Conservation (phyloP, 2,888 invertebrate genomes). For the Hydropsyche betteni region DNA sequence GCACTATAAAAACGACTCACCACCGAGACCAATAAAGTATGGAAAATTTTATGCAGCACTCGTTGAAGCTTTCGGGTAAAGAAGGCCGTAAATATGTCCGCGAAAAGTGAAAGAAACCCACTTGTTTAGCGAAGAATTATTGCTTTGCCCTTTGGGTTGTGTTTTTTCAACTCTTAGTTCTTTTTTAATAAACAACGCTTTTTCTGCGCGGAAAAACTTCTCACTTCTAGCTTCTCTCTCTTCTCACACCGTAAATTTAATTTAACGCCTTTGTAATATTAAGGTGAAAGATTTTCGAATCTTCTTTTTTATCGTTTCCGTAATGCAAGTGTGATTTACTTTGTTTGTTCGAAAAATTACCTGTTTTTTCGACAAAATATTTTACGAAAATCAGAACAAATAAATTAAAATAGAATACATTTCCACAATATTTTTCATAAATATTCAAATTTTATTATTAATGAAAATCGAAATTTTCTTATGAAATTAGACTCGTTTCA, state of each 20-base stretch:
- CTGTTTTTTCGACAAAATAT: no score
- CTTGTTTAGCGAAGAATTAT: slow-evolving; percentile 41
- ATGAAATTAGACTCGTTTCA: no score
- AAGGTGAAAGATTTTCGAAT: no score
- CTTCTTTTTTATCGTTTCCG: no score
- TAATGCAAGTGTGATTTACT: no score
- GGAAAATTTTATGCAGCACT: slow-evolving; percentile 26
- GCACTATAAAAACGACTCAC: neutral
- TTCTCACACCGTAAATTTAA: slow-evolving; percentile 43
- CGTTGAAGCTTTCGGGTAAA: slow-evolving; percentile 1
- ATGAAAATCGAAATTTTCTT: no score
- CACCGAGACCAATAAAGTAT: slow-evolving; percentile 18
- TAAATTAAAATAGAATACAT: no score
- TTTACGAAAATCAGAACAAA: no score
- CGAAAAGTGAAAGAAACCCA: slow-evolving; percentile 24
- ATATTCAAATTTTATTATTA: no score
- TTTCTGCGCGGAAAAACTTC: no score
- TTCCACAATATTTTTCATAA: no score
- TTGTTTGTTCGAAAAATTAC: no score
- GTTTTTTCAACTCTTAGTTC: neutral
- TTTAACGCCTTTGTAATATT: slow-evolving; percentile 37
- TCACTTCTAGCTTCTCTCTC: slow-evolving; percentile 33
- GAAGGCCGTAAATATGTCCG: slow-evolving; percentile 18
- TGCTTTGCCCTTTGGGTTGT: slow-evolving; percentile 39
- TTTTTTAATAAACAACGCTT: slow-evolving; percentile 47